Evolutionary conservation across 2,888 invertebrate genomes (phyloP).

Genomic region (Bedellia somnulentella): DNA sequence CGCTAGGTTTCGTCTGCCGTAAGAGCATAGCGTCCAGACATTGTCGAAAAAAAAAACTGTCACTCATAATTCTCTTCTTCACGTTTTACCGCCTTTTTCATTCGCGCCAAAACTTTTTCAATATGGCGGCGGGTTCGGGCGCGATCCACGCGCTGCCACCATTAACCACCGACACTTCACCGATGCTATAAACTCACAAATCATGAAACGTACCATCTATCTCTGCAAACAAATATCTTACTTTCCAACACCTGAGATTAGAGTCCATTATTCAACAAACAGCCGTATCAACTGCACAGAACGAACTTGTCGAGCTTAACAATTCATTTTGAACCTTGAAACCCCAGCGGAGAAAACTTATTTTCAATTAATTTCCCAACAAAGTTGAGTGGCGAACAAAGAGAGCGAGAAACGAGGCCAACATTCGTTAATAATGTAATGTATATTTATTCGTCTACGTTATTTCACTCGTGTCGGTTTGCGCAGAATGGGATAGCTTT

Average conservation of each 20-base stretch:
- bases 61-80: background rate
- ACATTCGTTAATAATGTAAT: slow-evolving; percentile 61
- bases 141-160: slow-evolving; percentile 54
- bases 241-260: slow-evolving; percentile 18
- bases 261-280: slow-evolving; percentile 21
- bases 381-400: slow-evolving; percentile 55
- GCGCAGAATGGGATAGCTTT: slow-evolving; percentile 32
- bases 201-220: slow-evolving; percentile 50
- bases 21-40: too few species aligned
- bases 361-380: slow-evolving; percentile 38
- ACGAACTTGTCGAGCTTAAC: slow-evolving; percentile 33
- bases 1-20: too few species aligned
- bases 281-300: slow-evolving; percentile 11
- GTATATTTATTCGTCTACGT: slow-evolving; percentile 57
- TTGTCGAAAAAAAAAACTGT: too few species aligned
- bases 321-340: slow-evolving; percentile 50
- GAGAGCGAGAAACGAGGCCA: slow-evolving; percentile 58
- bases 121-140: slow-evolving; percentile 48
- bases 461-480: slow-evolving; percentile 35
- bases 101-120: slow-evolving; percentile 56
- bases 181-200: slow-evolving; percentile 62
- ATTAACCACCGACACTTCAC: slow-evolving; percentile 61
- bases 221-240: slow-evolving; percentile 20
- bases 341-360: slow-evolving; percentile 34
- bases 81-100: slow-evolving; percentile 24